Evolutionary conservation across 2,888 invertebrate species (phyloP).

Genomic region (Leptinotarsa haldemani): DNA sequence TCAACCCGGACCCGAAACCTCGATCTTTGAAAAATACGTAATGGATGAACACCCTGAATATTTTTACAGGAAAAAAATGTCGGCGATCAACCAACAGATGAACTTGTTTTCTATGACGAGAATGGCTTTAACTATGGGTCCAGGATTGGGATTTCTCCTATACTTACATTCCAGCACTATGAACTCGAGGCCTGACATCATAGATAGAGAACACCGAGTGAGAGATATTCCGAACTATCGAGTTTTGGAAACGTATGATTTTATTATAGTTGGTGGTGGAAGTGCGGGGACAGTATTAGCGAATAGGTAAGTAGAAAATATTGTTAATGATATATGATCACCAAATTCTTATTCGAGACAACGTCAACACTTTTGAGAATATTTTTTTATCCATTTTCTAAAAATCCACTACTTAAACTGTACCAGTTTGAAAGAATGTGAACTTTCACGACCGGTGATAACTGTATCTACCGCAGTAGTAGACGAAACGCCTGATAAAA

Average conservation of each 20-base stretch:
- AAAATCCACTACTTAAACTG: too few relatives aligned
- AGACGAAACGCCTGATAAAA: too few relatives aligned
- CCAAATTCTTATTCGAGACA: too few relatives aligned
- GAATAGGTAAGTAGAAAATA: constrained; percentile 37
- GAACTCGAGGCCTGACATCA: constrained; percentile 77
- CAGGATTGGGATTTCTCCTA: constrained; percentile 75
- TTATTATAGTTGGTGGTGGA: constrained; percentile 84
- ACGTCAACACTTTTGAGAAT: too few relatives aligned
- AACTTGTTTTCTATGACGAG: constrained; percentile 72
- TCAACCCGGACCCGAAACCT: too few relatives aligned
- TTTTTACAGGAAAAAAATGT: constrained; percentile 35
- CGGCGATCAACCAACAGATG: constrained; percentile 51
- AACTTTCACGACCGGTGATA: too few relatives aligned
- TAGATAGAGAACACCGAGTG: constrained; percentile 74
- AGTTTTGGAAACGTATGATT: constrained; percentile 77
- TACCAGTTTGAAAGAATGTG: too few relatives aligned
- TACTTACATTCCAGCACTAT: constrained; percentile 74
- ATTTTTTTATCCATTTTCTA: too few relatives aligned
- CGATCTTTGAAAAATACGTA: too few relatives aligned
- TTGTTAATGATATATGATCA: too few relatives aligned
- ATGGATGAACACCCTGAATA: too few relatives aligned
- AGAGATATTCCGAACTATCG: constrained; percentile 69
- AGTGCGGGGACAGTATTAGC: constrained; percentile 86
- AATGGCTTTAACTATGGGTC: constrained; percentile 74
- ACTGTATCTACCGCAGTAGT: too few relatives aligned